These are phyloP conservation scores for Bucorvus abyssinicus DNA, from an alignment of 2,797 vertebrate genomes.

Conservation along the genomic window DNA sequence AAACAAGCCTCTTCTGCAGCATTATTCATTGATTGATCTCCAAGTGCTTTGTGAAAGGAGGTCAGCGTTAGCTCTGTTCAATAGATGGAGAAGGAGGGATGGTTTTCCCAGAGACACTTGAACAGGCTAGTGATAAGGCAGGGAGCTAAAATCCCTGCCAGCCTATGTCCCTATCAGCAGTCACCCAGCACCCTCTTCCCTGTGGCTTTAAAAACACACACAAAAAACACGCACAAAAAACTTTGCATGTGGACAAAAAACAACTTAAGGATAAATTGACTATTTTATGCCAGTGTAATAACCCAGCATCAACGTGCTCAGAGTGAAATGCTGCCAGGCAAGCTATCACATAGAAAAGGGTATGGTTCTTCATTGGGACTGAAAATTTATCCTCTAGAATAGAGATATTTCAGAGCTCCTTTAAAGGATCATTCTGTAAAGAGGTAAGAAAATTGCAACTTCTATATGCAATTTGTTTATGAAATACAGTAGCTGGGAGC, in stretches of 20 bases:
- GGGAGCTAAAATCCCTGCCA: neutral
- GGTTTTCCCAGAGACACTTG: neutral
- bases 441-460: slow-evolving; percentile 16
- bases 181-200: neutral
- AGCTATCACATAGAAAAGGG: neutral
- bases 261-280: neutral
- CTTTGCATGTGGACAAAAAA: neutral
- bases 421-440: neutral
- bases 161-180: neutral
- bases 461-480: slow-evolving; percentile 33
- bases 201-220: too few species aligned
- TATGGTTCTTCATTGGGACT: neutral
- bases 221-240: too few species aligned
- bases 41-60: neutral
- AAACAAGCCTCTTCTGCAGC: neutral
- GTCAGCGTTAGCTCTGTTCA: neutral
- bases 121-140: neutral
- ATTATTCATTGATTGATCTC: neutral
- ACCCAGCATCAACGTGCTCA: neutral
- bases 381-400: neutral
- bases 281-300: slow-evolving; percentile 5
- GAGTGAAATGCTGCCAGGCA: neutral
- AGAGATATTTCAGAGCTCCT: slow-evolving; percentile 1
- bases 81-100: neutral
- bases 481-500: neutral